These are phyloP conservation scores for Dascillus cervinus DNA, from an alignment of 2,888 invertebrate species.

Conservation along the genomic window DNA sequence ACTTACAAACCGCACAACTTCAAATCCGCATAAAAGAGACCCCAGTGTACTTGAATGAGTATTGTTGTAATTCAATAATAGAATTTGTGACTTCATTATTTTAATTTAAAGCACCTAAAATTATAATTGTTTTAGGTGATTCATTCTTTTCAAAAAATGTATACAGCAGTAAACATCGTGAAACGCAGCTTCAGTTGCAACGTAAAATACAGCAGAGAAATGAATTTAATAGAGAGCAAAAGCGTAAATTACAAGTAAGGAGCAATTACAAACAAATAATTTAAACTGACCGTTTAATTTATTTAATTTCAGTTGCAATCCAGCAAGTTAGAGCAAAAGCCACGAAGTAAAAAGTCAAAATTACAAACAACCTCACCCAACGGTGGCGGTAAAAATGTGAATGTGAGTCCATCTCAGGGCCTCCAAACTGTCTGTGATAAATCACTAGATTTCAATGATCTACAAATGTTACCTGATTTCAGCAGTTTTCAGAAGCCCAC, in stretches of 20 bases:
- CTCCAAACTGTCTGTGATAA: constrained; percentile 40
- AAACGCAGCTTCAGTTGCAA: constrained; percentile 56
- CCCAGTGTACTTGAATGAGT: too few species aligned
- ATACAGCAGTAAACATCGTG: constrained; percentile 42
- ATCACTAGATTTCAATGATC: constrained; percentile 35
- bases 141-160: constrained; percentile 3
- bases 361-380: constrained; percentile 15
- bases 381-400: too few species aligned
- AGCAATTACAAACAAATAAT: not conserved
- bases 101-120: too few species aligned
- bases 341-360: constrained; percentile 20
- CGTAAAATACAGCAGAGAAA: constrained; percentile 62
- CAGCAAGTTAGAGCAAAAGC: constrained; percentile 20
- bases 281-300: constrained; percentile 1
- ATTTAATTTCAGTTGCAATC: constrained; percentile 15
- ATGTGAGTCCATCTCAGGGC: constrained; percentile 34
- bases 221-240: constrained; percentile 56
- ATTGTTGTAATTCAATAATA: too few species aligned
- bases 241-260: constrained; percentile 37
- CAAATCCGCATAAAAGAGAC: too few species aligned
- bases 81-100: too few species aligned
- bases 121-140: constrained; percentile 7
- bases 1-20: too few species aligned
- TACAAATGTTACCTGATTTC: constrained; percentile 42
- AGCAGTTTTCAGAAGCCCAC: constrained; percentile 40